A percentile compares a stretch with the other conserved stretches of the same genome.
Evolutionary conservation across 2,888 invertebrate species (phyloP).

Genomic region (Catonia carolina): DNA sequence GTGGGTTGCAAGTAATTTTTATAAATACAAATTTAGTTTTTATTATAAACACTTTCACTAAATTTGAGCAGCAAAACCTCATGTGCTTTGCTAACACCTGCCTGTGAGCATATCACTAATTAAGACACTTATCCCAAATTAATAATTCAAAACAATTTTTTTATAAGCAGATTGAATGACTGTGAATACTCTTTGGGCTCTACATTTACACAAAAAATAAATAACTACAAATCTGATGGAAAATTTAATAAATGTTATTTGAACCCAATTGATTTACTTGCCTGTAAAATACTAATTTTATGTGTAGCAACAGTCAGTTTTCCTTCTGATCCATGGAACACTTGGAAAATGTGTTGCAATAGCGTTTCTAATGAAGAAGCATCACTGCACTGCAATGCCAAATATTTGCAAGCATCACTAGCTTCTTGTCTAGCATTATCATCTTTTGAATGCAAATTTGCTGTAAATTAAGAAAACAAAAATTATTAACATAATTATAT

Average conservation of each 20-base stretch:
- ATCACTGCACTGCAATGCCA: slow-evolving; percentile 66
- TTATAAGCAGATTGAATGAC: neutral
- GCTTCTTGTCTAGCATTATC: slow-evolving; percentile 68
- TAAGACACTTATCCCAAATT: too few relatives aligned
- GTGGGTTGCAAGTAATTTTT: too few relatives aligned
- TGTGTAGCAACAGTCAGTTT: slow-evolving; percentile 84
- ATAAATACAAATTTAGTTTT: too few relatives aligned
- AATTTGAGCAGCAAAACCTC: too few relatives aligned
- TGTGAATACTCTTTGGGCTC: neutral
- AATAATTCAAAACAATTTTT: too few relatives aligned
- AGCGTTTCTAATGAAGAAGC: slow-evolving; percentile 58
- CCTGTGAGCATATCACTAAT: too few relatives aligned
- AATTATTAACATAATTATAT: slow-evolving; percentile 19
- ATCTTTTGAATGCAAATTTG: slow-evolving; percentile 80
- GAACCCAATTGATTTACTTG: neutral
- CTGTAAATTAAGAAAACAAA: slow-evolving; percentile 42
- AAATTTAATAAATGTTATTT: too few relatives aligned
- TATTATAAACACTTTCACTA: too few relatives aligned
- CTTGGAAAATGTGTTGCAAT: slow-evolving; percentile 63
- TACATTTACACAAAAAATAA: too few relatives aligned
- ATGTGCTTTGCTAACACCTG: too few relatives aligned
- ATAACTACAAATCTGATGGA: too few relatives aligned
- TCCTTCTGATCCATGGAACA: slow-evolving; percentile 82
- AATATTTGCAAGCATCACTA: slow-evolving; percentile 59
- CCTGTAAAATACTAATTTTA: slow-evolving; percentile 70